Base-by-base conservation (phyloP, 2,113 vertebrate genomes). In the Aramus guarauna region DNA sequence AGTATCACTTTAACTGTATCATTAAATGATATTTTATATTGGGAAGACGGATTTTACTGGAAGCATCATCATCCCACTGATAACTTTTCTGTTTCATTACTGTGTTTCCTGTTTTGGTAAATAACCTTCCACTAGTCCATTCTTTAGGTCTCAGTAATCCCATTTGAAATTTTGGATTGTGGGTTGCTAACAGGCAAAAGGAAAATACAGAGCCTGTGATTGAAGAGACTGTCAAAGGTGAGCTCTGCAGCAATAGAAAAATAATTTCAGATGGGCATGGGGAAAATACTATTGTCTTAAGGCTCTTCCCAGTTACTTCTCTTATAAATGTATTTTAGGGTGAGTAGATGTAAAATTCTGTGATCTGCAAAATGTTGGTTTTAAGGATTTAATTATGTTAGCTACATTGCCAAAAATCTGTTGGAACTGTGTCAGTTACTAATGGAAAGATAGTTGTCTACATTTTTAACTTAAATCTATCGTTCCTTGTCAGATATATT, bases 361-460 rank as follows among this genome's bases (percentile, higher is more conserved):
- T 96, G 83, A 97, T 96, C 95, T 96, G 89, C 75, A 88, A 93
- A 95, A 72, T 92, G 76, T 69, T 84, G 81, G 12, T 78, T 93
- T 95, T 96, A 90, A 92, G 84, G 85, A 94, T 92, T 97, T 97
- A 97, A 96, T 97, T 96, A 96, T 88, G 39, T 75, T 84, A 77
- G 63, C 19, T 77, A 36, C 41, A 11, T 85, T 96, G 96, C 95
- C 96, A 98, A 81, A 88, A 94, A 93, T 94, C 90, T 96, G 88
- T 97, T 93, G 91, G 94, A 97, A 92, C 96, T 75, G 47, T 92
- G 88, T 97, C 91, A 94, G 68, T 83, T 85, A 94, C 75, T 95
- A 60, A 95, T 90, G 47, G 83, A 84, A 96, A 83, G 63, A 91
- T 95, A 91, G 55, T 96, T 97, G 91, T 94, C 92, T 97, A 43